Evolutionary conservation across 2,113 vertebrate genomes (phyloP).

Genomic region (Lagopus leucura): DNA sequence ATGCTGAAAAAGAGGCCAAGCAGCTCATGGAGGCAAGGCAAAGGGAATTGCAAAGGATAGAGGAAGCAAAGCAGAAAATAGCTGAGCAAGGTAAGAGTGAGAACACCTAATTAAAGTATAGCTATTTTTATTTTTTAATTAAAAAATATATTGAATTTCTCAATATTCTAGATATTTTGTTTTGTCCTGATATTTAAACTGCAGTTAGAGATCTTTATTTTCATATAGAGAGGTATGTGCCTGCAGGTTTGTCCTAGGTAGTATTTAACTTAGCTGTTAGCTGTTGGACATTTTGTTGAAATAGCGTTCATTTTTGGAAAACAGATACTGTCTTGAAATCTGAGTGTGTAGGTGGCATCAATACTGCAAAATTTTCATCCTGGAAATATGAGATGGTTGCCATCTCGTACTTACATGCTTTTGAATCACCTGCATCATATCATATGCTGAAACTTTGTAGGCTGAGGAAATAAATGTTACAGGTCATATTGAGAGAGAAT

Average conservation of each 20-base stretch:
- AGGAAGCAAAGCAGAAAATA: constrained; percentile 94
- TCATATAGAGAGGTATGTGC: background rate
- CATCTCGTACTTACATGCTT: background rate
- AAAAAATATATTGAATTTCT: background rate
- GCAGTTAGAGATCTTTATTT: background rate
- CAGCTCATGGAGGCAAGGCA: constrained; percentile 92
- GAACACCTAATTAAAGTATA: background rate
- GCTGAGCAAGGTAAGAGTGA: constrained; percentile 87
- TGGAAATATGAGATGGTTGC: background rate
- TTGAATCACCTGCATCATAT: background rate
- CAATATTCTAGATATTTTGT: background rate
- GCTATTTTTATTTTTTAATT: background rate
- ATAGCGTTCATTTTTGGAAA: background rate
- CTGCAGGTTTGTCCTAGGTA: background rate
- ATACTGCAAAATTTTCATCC: background rate
- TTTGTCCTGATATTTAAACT: background rate
- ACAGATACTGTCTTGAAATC: background rate
- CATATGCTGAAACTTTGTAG: background rate
- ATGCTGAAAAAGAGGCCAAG: constrained; percentile 93
- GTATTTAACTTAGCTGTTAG: background rate
- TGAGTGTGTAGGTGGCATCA: background rate
- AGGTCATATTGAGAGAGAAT: background rate
- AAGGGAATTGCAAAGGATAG: constrained; percentile 92
- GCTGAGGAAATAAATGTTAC: background rate
- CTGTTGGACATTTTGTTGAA: background rate